phyloP scores from a whole-genome alignment of 64 coral and sea anemone genomes.

The Pocillopora verrucosa region DNA sequence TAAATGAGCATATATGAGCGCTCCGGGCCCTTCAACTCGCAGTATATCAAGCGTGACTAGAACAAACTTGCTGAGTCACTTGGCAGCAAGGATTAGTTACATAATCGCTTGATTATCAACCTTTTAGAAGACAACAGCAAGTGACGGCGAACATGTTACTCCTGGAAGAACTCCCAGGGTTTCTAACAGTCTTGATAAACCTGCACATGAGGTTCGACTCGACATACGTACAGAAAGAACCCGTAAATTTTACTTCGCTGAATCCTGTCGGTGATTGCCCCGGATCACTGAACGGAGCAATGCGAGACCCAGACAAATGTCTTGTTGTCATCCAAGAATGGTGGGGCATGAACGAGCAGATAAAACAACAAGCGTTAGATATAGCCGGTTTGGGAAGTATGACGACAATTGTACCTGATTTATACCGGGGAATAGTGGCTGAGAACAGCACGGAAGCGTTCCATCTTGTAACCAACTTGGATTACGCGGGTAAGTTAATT shows the following conservation, averaged over 20 bases:
- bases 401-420: conserved; percentile 88
- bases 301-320: conserved; percentile 58
- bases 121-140: background rate
- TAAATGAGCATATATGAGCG: background rate
- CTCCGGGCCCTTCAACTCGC: background rate
- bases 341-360: conserved; percentile 99
- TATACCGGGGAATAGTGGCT: conserved; percentile 78
- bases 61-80: background rate
- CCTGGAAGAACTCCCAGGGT: conserved; percentile 46
- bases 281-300: conserved; percentile 69
- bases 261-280: conserved; percentile 76
- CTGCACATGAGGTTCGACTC: conserved; percentile 77
- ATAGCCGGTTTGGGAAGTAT: conserved; percentile 71
- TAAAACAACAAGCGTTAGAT: conserved; percentile 80
- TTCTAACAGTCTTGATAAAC: conserved; percentile 66
- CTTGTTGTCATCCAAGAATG: conserved; percentile 96
- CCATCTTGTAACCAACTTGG: conserved; percentile 20
- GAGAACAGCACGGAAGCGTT: conserved; percentile 38
- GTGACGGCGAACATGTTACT: conserved; percentile 46
- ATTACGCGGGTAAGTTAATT: conserved; percentile 34
- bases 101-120: background rate
- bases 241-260: conserved; percentile 59
- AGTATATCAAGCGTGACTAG: background rate
- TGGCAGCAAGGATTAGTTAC: background rate
- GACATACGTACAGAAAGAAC: conserved; percentile 63